Base-by-base conservation (phyloP, 2,113 vertebrate genomes). In the Taurulus bubalis region DNA sequence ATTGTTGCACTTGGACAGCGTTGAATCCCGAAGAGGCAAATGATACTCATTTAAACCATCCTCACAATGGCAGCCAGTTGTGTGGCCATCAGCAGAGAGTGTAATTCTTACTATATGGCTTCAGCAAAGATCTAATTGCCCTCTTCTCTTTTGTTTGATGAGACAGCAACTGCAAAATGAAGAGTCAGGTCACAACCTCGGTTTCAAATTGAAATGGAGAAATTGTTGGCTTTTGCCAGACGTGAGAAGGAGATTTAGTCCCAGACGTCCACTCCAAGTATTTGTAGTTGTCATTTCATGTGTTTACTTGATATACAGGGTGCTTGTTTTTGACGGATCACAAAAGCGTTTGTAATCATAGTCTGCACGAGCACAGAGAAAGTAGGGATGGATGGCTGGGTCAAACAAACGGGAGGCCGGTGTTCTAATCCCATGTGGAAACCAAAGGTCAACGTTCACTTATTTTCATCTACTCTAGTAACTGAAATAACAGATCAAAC, bases 11-110 rank as follows among this genome's bases (percentile, higher is more conserved):
- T 72, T 36, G 3, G 22, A 36, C 53, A 58, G 42, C 24, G 53
- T 34, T 58, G 36, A 74, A 51, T 68, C 67, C 38, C 30, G 45
- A 58, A 66, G 3, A 78, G 65, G 75, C 36, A 28, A 36, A 59
- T 22, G 24, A 16, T 59, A 26, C 24, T 73, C 9, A 45, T 59
- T 62, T 47, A 68, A 58, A 59, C 24, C 11, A 20, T 34, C 64
- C 15, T 3, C 7, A 53, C 45, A 45, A 4, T 55, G 34, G 6
- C 62, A 62, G 73, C 7, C 47, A 15, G 49, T 56, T 30, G 22
- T 60, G 67, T 16, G 49, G 67, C 8, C 45, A 47, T 53, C 65
- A 36, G 32, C 64, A 24, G 24, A 58, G 56, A 63, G 70, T 18
- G 49, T 59, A 28, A 74, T 65, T 82, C 34, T 74, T 15, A 8